Evolutionary conservation across 2,113 vertebrate genomes (phyloP).

Genomic region (Upupa epops): DNA sequence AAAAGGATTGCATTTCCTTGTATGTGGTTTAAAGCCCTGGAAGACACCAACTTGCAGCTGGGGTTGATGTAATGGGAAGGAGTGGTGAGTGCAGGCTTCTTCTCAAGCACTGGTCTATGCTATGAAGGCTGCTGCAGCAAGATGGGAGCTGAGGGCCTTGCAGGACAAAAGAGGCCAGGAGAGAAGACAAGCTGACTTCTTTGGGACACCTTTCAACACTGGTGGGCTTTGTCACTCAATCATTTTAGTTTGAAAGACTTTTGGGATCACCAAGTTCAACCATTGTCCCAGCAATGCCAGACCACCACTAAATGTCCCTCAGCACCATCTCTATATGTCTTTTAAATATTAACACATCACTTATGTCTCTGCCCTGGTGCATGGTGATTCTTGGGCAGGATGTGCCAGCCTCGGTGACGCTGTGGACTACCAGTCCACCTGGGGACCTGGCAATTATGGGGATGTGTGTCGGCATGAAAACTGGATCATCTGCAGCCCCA

Average conservation of each 20-base stretch:
- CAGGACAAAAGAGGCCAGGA: neutral
- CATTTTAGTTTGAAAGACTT: too few relatives aligned
- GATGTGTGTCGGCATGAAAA: neutral
- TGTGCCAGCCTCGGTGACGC: neutral
- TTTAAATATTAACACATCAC: too few relatives aligned
- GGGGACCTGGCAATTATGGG: neutral
- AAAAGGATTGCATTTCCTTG: neutral
- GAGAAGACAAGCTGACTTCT: neutral
- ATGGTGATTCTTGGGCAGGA: accelerated
- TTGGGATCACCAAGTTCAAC: too few relatives aligned
- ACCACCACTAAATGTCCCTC: too few relatives aligned
- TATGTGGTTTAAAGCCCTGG: neutral
- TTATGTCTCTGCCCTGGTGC: neutral
- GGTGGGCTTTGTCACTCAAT: neutral
- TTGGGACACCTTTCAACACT: neutral
- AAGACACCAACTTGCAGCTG: neutral
- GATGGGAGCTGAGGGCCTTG: neutral
- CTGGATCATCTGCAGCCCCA: neutral
- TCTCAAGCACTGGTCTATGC: accelerated
- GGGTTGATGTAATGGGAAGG: neutral
- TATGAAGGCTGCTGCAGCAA: neutral
- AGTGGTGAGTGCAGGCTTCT: neutral
- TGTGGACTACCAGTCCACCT: neutral
- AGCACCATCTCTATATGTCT: too few relatives aligned
- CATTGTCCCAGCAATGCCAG: neutral